Evolutionary conservation across 2,113 vertebrate species (phyloP).

Genomic region (Beaufortia kweichowensis): DNA sequence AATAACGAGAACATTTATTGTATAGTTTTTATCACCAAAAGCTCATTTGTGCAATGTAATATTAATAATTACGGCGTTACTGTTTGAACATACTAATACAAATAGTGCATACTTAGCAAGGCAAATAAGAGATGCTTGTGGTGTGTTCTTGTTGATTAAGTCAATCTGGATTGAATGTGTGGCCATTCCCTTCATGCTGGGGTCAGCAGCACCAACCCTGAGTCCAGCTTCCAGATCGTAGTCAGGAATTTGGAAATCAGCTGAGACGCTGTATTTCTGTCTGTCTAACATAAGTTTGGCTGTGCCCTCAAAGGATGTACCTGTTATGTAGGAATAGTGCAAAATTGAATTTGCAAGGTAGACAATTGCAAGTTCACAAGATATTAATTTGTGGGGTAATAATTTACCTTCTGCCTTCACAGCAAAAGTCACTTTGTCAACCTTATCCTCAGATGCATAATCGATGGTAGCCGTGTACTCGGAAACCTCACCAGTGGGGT

Average conservation of each 20-base stretch:
- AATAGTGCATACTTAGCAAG: slow-evolving; percentile 78
- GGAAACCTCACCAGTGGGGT: slow-evolving; percentile 80
- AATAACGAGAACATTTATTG: background rate
- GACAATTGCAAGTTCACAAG: background rate
- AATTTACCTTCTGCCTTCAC: slow-evolving; percentile 81
- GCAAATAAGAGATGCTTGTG: slow-evolving; percentile 80
- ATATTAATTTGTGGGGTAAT: background rate
- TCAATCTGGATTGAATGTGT: slow-evolving; percentile 79
- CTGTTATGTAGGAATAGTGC: slow-evolving; percentile 60
- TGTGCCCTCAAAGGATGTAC: slow-evolving; percentile 74
- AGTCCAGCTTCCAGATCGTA: slow-evolving; percentile 80
- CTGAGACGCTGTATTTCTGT: slow-evolving; percentile 72
- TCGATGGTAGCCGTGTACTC: slow-evolving; percentile 81
- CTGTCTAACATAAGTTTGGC: slow-evolving; percentile 81
- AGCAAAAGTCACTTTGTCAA: slow-evolving; percentile 78
- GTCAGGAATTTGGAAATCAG: slow-evolving; percentile 81
- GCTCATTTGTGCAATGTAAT: background rate
- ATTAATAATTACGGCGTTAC: background rate
- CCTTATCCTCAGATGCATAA: slow-evolving; percentile 73
- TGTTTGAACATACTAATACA: background rate
- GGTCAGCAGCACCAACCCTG: slow-evolving; percentile 77
- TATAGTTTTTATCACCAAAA: too few species aligned
- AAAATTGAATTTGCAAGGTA: background rate
- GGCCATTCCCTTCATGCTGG: slow-evolving; percentile 65
- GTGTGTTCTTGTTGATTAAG: slow-evolving; percentile 81